phyloP scores from a whole-genome alignment of 1,140 invertebrate species.

The Drosophila willistoni region DNA sequence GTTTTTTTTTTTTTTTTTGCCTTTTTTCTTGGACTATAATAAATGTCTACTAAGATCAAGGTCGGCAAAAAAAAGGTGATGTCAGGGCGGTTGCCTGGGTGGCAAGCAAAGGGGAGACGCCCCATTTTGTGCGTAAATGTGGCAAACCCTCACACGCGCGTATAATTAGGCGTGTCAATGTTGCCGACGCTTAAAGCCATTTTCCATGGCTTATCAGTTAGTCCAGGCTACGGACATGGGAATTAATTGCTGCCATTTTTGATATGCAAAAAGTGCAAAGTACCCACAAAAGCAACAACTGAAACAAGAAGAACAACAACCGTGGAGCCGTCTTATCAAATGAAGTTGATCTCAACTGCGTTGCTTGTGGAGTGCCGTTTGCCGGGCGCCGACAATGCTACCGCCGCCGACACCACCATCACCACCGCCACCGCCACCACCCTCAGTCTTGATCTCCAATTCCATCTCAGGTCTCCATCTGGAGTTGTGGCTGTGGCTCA shows the following conservation, averaged over 20 bases:
- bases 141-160: constrained; percentile 58
- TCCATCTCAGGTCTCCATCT: constrained; percentile 1
- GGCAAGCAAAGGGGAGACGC: constrained; percentile 46
- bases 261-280: constrained; percentile 74
- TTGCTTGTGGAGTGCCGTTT: constrained; percentile 67
- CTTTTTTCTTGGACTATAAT: constrained; percentile 15
- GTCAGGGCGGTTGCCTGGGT: constrained; percentile 71
- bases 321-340: constrained; percentile 56
- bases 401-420: constrained; percentile 30
- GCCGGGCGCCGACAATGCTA: constrained; percentile 60
- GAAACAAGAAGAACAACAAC: constrained; percentile 35
- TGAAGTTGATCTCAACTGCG: constrained; percentile 71
- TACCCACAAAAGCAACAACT: constrained; percentile 34
- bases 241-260: constrained; percentile 79
- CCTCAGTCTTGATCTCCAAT: constrained; percentile 21
- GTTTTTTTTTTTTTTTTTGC: constrained; percentile 54
- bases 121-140: constrained; percentile 70
- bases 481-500: not conserved
- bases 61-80: constrained; percentile 54
- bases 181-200: constrained; percentile 67
- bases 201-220: constrained; percentile 65
- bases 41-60: constrained; percentile 62
- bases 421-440: constrained; percentile 63
- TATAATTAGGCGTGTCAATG: constrained; percentile 77
- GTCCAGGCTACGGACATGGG: constrained; percentile 51